Conservation (phyloP, 1,140 invertebrate species). For the Drosophila tristis region DNA sequence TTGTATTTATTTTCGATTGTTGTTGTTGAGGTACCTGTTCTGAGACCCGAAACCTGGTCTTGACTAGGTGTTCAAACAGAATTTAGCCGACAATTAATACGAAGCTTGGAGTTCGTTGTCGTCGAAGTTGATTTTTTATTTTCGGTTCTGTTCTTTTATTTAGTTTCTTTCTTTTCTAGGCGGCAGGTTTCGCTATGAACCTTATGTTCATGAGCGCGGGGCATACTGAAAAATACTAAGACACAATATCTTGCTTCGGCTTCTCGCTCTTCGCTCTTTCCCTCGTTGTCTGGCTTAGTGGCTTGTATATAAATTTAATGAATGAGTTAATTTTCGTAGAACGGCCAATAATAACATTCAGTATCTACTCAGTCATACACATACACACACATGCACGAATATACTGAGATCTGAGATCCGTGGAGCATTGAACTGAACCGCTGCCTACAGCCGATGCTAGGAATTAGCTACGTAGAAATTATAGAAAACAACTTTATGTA, state of each 20-base stretch:
- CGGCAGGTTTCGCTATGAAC: constrained; percentile 60
- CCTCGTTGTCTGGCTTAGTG: constrained; percentile 28
- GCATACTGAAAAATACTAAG: constrained; percentile 47
- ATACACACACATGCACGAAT: constrained; percentile 20
- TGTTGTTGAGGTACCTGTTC: constrained; percentile 62
- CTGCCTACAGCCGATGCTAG: not conserved
- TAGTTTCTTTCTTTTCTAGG: constrained; percentile 28
- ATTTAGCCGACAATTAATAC: constrained; percentile 81
- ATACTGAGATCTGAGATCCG: not conserved
- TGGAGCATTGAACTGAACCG: constrained; percentile 56
- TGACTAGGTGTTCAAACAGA: constrained; percentile 62
- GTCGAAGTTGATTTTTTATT: not conserved
- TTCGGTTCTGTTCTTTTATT: constrained; percentile 26
- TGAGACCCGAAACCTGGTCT: constrained; percentile 48
- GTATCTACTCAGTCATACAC: constrained; percentile 25
- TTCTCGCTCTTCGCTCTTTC: not conserved
- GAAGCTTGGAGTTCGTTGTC: constrained; percentile 45
- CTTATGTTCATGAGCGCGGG: constrained; percentile 62
- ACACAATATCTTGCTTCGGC: constrained; percentile 47
- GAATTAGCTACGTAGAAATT: too few species aligned
- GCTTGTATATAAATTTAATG: constrained; percentile 75
- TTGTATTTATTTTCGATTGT: constrained; percentile 49
- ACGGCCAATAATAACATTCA: constrained; percentile 70
- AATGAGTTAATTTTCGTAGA: constrained; percentile 72
- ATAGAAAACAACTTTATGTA: too few species aligned